Percentiles rank a stretch among this genome's conserved stretches.
Conservation (phyloP, 2,797 vertebrate species). For the Tinamus major region DNA sequence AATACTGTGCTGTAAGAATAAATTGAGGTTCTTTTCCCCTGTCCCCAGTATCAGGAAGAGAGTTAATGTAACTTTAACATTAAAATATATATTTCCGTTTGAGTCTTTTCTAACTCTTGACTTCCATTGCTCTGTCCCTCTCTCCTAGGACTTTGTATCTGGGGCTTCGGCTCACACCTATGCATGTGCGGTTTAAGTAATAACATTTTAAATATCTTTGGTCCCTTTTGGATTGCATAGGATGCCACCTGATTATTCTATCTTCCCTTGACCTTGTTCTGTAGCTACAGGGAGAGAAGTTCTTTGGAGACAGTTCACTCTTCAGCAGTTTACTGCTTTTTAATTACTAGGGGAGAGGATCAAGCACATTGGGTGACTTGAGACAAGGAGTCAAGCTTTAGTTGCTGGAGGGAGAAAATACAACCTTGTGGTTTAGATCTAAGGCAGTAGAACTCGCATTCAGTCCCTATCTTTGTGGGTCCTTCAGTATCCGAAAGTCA, state of each 20-base stretch:
- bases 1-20: slow-evolving; percentile 11
- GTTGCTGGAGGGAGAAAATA: background rate
- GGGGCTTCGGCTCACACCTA: background rate
- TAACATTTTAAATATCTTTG: background rate
- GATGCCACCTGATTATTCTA: background rate
- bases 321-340: background rate
- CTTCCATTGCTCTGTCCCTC: background rate
- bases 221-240: background rate
- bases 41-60: slow-evolving; percentile 23
- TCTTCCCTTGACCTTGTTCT: background rate
- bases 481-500: background rate
- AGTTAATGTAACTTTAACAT: slow-evolving; percentile 14
- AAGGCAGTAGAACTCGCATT: slow-evolving; percentile 9
- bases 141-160: background rate
- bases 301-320: background rate
- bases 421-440: background rate
- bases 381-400: background rate
- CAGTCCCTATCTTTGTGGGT: background rate
- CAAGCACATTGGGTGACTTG: background rate
- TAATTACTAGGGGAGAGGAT: background rate
- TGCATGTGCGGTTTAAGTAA: background rate
- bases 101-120: background rate
- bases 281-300: background rate
- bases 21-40: background rate
- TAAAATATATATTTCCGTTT: background rate